A percentile compares a stretch with the other conserved stretches of the same genome.
Evolutionary conservation across 2,888 invertebrate genomes (phyloP).

Genomic region (Spialia ferax): DNA sequence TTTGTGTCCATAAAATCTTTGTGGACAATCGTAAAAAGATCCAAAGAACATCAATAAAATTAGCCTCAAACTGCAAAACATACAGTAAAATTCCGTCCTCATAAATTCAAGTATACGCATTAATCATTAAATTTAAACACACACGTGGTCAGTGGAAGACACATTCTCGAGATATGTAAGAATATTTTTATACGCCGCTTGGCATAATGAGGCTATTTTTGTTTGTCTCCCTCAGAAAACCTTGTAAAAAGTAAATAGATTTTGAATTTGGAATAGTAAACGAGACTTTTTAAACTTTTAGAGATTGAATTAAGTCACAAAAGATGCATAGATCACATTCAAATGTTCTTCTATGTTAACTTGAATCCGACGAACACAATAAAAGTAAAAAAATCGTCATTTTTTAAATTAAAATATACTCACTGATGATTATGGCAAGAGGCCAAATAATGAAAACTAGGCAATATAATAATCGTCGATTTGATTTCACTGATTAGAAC

Average conservation of each 20-base stretch:
- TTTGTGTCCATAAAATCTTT: too few relatives aligned
- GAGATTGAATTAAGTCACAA: too few relatives aligned
- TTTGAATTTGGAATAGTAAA: neutral
- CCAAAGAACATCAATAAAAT: slow-evolving; percentile 23
- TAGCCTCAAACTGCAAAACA: slow-evolving; percentile 29
- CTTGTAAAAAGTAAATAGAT: slow-evolving; percentile 2
- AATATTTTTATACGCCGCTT: slow-evolving; percentile 76
- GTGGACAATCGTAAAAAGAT: slow-evolving; percentile 1
- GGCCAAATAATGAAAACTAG: slow-evolving; percentile 22
- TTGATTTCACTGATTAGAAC: slow-evolving; percentile 17
- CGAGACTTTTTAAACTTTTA: too few relatives aligned
- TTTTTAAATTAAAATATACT: neutral
- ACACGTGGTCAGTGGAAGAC: slow-evolving; percentile 54
- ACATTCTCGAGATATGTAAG: slow-evolving; percentile 69
- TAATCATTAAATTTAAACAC: slow-evolving; percentile 47
- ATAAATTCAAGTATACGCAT: slow-evolving; percentile 46
- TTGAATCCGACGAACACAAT: too few relatives aligned
- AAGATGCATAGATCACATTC: too few relatives aligned
- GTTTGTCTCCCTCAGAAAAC: slow-evolving; percentile 53
- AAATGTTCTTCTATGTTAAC: too few relatives aligned
- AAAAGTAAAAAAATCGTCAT: neutral
- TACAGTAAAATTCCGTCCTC: slow-evolving; percentile 42
- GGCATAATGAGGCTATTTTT: slow-evolving; percentile 74
- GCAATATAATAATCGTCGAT: neutral
- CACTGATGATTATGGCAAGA: neutral